Percentiles rank a stretch among this genome's conserved stretches.
These are phyloP conservation scores for Brenthis ino DNA, from an alignment of 2,888 invertebrate species.

Conservation along the genomic window DNA sequence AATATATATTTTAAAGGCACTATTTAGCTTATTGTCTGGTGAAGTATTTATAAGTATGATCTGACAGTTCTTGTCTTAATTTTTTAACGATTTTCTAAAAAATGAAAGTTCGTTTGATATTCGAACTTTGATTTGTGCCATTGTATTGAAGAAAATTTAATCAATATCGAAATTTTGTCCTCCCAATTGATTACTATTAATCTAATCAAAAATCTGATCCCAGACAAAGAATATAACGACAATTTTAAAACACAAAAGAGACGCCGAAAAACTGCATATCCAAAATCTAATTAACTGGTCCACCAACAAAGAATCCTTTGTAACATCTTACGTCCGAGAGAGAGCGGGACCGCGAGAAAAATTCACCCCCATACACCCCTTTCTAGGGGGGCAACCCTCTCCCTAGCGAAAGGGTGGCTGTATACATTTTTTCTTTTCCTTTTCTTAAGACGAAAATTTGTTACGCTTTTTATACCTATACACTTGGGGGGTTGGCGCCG, in stretches of 20 bases:
- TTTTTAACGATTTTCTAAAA: too few relatives aligned
- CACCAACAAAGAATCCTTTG: slow-evolving; percentile 76
- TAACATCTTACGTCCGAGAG: slow-evolving; percentile 75
- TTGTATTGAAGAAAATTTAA: too few relatives aligned
- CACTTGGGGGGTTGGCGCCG: slow-evolving; percentile 63
- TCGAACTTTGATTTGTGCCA: too few relatives aligned
- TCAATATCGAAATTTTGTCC: too few relatives aligned
- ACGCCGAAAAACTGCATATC: slow-evolving; percentile 47
- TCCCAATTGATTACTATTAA: not conserved
- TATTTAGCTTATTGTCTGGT: too few relatives aligned
- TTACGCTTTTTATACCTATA: slow-evolving; percentile 83
- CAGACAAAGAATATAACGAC: slow-evolving; percentile 25
- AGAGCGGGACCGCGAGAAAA: slow-evolving; percentile 71
- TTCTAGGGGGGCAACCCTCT: slow-evolving; percentile 44
- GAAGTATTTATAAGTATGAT: too few relatives aligned
- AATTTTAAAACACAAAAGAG: slow-evolving; percentile 30
- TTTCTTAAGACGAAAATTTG: slow-evolving; percentile 83
- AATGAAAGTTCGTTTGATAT: too few relatives aligned
- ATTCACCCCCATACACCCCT: slow-evolving; percentile 59
- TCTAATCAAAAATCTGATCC: slow-evolving; percentile 10
- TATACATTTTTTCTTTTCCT: slow-evolving; percentile 82
- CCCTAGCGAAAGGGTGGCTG: slow-evolving; percentile 66
- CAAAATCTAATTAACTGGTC: slow-evolving; percentile 54
- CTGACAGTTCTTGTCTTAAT: too few relatives aligned
- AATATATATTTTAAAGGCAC: too few relatives aligned